Conservation (phyloP, 2,888 invertebrate genomes). For the Drosophila kambysellisi region DNA sequence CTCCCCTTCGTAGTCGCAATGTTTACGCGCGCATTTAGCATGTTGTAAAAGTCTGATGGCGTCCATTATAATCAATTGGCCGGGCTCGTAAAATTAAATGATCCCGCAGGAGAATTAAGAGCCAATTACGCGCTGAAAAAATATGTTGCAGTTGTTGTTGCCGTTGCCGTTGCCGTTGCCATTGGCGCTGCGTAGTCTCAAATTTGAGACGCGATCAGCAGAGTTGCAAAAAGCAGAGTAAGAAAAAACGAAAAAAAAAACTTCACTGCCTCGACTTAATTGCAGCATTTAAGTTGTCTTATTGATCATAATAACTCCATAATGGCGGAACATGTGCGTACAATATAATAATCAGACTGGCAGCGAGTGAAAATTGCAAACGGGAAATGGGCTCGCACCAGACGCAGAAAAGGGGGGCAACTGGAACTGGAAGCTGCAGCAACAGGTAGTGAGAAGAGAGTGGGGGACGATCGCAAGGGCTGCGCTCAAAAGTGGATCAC, state of each 20-base stretch:
- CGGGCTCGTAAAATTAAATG: slow-evolving; percentile 85
- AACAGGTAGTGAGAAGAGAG: slow-evolving; percentile 12
- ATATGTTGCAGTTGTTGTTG: slow-evolving; percentile 39
- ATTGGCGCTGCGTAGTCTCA: slow-evolving; percentile 73
- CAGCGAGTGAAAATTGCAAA: slow-evolving; percentile 78
- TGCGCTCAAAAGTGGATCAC: slow-evolving; percentile 66
- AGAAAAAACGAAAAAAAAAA: slow-evolving; percentile 29
- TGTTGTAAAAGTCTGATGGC: slow-evolving; percentile 84
- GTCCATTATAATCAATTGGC: slow-evolving; percentile 85
- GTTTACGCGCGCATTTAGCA: slow-evolving; percentile 83
- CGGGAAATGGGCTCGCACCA: slow-evolving; percentile 59
- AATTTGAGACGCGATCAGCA: slow-evolving; percentile 69
- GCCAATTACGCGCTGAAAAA: slow-evolving; percentile 83
- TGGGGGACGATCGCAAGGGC: slow-evolving; percentile 30
- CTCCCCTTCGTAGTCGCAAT: slow-evolving; percentile 43
- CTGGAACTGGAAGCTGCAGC: slow-evolving; percentile 6
- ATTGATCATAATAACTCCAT: slow-evolving; percentile 86
- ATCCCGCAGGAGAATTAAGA: slow-evolving; percentile 85
- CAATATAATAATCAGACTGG: slow-evolving; percentile 79
- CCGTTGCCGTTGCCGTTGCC: slow-evolving; percentile 56
- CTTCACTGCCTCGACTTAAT: slow-evolving; percentile 81
- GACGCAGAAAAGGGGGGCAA: slow-evolving; percentile 21
- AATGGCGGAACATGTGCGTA: slow-evolving; percentile 85
- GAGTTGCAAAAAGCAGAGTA: slow-evolving; percentile 38
- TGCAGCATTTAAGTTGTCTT: slow-evolving; percentile 85